phyloP scores from a whole-genome alignment of 2,888 invertebrate genomes.

The Epicampocera succincta region DNA sequence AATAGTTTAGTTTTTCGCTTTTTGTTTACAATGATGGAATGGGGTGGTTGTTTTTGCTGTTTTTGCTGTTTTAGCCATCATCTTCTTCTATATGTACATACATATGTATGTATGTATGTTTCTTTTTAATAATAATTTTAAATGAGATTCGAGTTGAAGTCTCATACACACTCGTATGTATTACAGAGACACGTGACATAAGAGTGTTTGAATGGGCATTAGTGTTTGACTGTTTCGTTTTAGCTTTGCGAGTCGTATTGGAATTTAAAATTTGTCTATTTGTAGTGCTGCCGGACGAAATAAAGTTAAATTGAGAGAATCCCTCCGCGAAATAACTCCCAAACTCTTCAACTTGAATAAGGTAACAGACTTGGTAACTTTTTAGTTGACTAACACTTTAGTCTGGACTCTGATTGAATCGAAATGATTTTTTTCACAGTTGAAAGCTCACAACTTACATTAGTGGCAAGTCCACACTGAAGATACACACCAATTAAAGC shows the following conservation, averaged over 20 bases:
- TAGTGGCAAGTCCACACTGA: too few relatives aligned
- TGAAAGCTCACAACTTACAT: too few relatives aligned
- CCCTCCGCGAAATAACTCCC: neutral
- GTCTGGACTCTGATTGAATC: too few relatives aligned
- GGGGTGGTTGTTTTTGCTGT: slow-evolving; percentile 66
- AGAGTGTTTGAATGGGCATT: slow-evolving; percentile 44
- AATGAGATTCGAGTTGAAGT: slow-evolving; percentile 60
- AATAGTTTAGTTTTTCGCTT: slow-evolving; percentile 41
- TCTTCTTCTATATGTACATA: slow-evolving; percentile 11
- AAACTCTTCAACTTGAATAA: too few relatives aligned
- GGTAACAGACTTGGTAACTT: too few relatives aligned
- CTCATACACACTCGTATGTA: slow-evolving; percentile 38
- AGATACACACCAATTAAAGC: too few relatives aligned
- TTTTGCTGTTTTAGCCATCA: slow-evolving; percentile 35
- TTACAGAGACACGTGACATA: slow-evolving; percentile 66
- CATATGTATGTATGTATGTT: too few relatives aligned
- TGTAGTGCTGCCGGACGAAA: slow-evolving; percentile 43
- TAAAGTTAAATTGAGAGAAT: neutral
- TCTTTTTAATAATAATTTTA: neutral
- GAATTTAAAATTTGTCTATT: slow-evolving; percentile 63
- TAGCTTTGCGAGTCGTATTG: slow-evolving; percentile 55
- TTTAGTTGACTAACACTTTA: too few relatives aligned
- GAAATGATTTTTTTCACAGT: too few relatives aligned
- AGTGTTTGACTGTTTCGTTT: slow-evolving; percentile 50
- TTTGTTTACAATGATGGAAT: slow-evolving; percentile 52